phyloP scores from a whole-genome alignment of 2,888 invertebrate species.

The Conus canariensis region DNA sequence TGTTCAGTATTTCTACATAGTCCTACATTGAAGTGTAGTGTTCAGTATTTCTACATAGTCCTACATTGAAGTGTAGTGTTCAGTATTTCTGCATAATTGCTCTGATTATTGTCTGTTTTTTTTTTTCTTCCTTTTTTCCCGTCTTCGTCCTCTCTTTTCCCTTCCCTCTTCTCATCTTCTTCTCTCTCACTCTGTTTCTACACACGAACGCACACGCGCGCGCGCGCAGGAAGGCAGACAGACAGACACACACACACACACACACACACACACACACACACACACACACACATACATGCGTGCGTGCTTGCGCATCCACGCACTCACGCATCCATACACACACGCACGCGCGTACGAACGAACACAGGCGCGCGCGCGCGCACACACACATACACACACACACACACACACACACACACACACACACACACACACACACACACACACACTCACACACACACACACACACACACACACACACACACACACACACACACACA shows the following conservation, averaged over 20 bases:
- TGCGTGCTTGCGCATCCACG: neutral
- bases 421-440: too few species aligned
- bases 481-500: neutral
- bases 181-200: neutral
- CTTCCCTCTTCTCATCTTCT: neutral
- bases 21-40: neutral
- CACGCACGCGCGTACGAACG: neutral
- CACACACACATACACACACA: neutral
- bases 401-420: neutral
- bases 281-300: neutral
- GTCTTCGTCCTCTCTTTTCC: neutral
- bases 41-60: too few species aligned
- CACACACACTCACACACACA: neutral
- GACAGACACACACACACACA: neutral
- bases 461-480: neutral
- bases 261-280: slow-evolving; percentile 1
- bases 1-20: too few species aligned
- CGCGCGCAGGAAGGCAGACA: neutral
- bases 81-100: neutral
- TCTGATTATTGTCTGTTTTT: neutral
- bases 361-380: neutral
- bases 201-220: neutral
- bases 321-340: neutral
- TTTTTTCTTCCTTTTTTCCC: neutral
- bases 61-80: neutral